Evolutionary conservation across 2,113 vertebrate species (phyloP).

Genomic region (Narcine bancroftii): DNA sequence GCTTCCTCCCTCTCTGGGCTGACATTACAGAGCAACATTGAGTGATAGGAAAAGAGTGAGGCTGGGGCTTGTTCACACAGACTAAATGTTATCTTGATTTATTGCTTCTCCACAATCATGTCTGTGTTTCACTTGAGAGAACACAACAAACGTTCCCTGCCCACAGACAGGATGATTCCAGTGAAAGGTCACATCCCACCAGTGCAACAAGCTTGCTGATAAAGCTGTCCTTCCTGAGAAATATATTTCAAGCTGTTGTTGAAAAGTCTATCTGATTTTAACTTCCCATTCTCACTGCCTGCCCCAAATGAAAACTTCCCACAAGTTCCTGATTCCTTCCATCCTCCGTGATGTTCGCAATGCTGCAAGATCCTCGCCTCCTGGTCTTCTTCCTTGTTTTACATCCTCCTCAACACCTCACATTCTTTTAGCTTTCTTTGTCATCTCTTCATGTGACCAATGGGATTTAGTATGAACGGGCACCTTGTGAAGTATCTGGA

Average conservation of each 20-base stretch:
- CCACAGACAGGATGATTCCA: neutral
- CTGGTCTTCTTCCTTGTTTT: neutral
- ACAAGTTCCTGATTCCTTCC: neutral
- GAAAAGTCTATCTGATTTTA: neutral
- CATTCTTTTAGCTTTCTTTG: neutral
- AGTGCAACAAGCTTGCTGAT: neutral
- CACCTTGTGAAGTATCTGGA: neutral
- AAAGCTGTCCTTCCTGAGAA: neutral
- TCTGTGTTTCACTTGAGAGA: conserved; percentile 1
- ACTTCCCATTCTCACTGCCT: neutral
- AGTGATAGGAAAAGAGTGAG: neutral
- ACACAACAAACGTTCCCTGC: neutral
- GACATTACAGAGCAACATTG: neutral
- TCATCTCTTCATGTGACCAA: neutral
- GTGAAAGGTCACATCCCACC: neutral
- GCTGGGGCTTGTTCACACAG: neutral
- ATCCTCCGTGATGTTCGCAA: neutral
- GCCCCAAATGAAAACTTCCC: neutral
- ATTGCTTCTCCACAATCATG: neutral
- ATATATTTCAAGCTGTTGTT: neutral
- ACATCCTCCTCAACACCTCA: neutral
- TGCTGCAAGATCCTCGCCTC: neutral
- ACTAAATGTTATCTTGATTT: conserved; percentile 14
- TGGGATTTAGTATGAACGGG: neutral
- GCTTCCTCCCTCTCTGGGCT: no score